These are phyloP conservation scores for Calosoma granatense DNA, from an alignment of 1,140 invertebrate genomes.

Conservation along the genomic window DNA sequence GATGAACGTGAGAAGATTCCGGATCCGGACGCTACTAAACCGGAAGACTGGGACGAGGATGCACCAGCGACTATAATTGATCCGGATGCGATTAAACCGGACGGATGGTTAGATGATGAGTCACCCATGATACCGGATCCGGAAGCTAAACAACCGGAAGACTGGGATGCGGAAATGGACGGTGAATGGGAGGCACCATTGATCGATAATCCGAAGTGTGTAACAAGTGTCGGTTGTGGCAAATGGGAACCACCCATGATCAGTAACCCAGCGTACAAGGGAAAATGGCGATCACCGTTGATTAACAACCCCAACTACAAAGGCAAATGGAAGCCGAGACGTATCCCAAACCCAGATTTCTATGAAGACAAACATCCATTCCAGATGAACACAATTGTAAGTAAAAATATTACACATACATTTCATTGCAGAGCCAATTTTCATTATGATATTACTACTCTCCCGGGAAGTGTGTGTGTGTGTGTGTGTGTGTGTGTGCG, in stretches of 20 bases:
- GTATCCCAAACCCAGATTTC: conserved; percentile 84
- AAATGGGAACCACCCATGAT: conserved; percentile 78
- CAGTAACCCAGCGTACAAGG: conserved; percentile 86
- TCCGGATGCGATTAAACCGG: conserved; percentile 66
- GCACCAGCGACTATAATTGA: conserved; percentile 50
- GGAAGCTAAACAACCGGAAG: conserved; percentile 74
- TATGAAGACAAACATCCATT: conserved; percentile 90
- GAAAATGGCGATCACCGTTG: conserved; percentile 81
- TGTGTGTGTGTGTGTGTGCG: no score
- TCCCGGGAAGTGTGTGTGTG: no score
- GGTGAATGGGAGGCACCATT: conserved; percentile 96
- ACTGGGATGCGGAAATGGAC: conserved; percentile 98
- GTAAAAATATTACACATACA: conserved; percentile 30
- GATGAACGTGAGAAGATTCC: conserved; percentile 95
- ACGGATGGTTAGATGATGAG: conserved; percentile 92
- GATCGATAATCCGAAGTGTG: conserved; percentile 82
- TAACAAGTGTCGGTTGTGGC: conserved; percentile 80
- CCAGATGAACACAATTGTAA: conserved; percentile 86
- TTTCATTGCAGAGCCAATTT: background rate
- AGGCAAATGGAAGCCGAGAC: conserved; percentile 84
- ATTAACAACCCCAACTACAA: conserved; percentile 92
- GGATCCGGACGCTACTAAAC: conserved; percentile 77
- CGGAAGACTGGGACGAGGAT: conserved; percentile 92
- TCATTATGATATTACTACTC: no score
- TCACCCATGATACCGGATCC: conserved; percentile 81